A percentile compares a stretch with the other conserved stretches of the same genome.
Evolutionary conservation across 2,797 vertebrate genomes (phyloP).

Genomic region (Trachurus trachurus): DNA sequence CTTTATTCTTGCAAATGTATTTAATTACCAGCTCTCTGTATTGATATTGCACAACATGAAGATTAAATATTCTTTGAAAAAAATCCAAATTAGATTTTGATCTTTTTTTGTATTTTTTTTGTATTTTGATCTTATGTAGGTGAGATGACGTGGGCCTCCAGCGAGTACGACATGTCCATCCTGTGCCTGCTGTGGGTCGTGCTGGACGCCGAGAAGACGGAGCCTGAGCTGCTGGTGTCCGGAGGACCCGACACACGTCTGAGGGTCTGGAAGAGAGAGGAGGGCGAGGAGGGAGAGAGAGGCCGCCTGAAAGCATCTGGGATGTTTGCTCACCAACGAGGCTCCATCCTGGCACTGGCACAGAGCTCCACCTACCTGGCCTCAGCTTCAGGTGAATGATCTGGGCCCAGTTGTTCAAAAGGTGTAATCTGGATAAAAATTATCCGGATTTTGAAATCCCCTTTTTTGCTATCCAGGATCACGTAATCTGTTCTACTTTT

Average conservation of each 20-base stretch:
- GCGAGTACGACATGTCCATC: conserved; percentile 70
- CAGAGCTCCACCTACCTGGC: conserved; percentile 86
- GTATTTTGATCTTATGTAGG: conserved; percentile 67
- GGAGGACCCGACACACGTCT: conserved; percentile 84
- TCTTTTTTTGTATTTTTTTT: neutral
- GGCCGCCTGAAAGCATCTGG: conserved; percentile 59
- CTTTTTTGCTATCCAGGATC: no score
- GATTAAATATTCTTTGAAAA: neutral
- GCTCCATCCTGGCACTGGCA: conserved; percentile 82
- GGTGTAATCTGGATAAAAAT: no score
- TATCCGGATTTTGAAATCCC: no score
- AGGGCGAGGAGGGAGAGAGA: conserved; percentile 34
- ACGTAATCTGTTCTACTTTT: no score
- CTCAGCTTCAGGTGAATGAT: conserved; percentile 85
- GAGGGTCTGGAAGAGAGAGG: conserved; percentile 80
- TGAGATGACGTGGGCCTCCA: conserved; percentile 62
- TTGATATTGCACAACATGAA: neutral
- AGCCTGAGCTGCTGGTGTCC: conserved; percentile 76
- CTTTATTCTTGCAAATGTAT: no score
- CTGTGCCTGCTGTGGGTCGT: conserved; percentile 85
- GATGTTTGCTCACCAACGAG: conserved; percentile 72
- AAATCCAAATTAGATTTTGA: no score
- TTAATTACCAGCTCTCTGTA: neutral
- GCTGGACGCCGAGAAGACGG: conserved; percentile 9
- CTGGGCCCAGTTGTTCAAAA: no score